Conservation (phyloP, 2,113 vertebrate genomes). For the Xiphophorus maculatus region DNA sequence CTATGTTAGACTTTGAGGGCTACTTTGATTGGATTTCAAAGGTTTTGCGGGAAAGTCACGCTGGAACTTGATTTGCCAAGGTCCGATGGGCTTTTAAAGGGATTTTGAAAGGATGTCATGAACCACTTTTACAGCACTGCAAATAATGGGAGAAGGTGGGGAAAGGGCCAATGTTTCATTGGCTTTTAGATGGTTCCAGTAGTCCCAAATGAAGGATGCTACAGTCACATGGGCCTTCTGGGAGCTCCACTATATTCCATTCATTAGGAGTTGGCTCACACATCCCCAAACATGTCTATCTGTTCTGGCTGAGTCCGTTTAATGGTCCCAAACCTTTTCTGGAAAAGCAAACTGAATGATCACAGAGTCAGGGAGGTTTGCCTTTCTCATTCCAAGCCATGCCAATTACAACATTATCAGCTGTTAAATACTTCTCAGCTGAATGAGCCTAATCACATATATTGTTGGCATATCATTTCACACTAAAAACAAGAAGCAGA, state of each 20-base stretch:
- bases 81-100: neutral
- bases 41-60: neutral
- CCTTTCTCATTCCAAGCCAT: slow-evolving; percentile 6
- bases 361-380: slow-evolving; percentile 43
- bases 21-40: neutral
- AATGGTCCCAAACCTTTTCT: slow-evolving; percentile 40
- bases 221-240: neutral
- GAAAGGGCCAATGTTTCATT: neutral
- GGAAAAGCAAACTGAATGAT: slow-evolving; percentile 53
- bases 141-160: neutral
- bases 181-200: slow-evolving; percentile 2
- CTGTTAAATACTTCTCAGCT: slow-evolving; percentile 59
- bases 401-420: slow-evolving; percentile 54
- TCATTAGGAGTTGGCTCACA: slow-evolving; percentile 9
- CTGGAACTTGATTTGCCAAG: neutral
- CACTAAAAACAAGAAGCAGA: slow-evolving; percentile 36
- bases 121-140: neutral
- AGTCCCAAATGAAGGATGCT: neutral
- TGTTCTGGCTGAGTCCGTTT: slow-evolving; percentile 19
- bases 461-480: slow-evolving; percentile 49
- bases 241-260: slow-evolving; percentile 2
- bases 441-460: slow-evolving; percentile 66
- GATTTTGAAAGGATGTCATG: neutral
- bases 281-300: slow-evolving; percentile 9
- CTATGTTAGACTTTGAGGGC: neutral